Evolutionary conservation across 2,113 vertebrate species (phyloP).

Genomic region (Dicentrarchus labrax): DNA sequence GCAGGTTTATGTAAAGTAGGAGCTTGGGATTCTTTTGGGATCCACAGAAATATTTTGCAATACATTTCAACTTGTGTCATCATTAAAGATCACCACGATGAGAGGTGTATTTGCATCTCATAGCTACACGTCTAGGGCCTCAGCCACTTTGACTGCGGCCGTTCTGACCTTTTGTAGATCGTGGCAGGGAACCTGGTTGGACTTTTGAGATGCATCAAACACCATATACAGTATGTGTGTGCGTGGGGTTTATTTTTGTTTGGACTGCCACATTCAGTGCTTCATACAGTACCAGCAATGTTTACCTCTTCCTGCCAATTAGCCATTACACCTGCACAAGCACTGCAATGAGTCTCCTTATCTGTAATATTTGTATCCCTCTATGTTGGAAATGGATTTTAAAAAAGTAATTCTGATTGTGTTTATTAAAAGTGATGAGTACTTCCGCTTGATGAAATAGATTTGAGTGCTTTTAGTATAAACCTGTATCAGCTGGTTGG

Average conservation of each 20-base stretch:
- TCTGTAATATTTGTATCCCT: conserved; percentile 26
- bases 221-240: neutral
- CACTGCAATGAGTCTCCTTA: conserved; percentile 29
- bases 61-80: conserved; percentile 18
- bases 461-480: neutral
- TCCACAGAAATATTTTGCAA: conserved; percentile 9
- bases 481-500: conserved; percentile 23
- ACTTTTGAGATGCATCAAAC: conserved; percentile 37
- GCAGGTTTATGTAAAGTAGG: conserved; percentile 6
- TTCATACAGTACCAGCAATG: conserved; percentile 44
- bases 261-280: conserved; percentile 39
- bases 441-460: neutral
- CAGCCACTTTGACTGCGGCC: conserved; percentile 8
- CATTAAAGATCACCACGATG: conserved; percentile 8
- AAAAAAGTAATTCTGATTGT: neutral
- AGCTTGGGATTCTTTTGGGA: conserved; percentile 16
- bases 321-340: conserved; percentile 31
- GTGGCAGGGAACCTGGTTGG: conserved; percentile 13
- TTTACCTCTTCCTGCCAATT: conserved; percentile 66
- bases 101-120: conserved; percentile 22
- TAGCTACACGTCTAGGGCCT: neutral
- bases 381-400: conserved; percentile 9
- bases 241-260: neutral
- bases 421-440: conserved; percentile 15
- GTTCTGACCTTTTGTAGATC: conserved; percentile 14